These are phyloP conservation scores for Spilosoma lubricipeda DNA, from an alignment of 2,888 invertebrate species.

Conservation along the genomic window DNA sequence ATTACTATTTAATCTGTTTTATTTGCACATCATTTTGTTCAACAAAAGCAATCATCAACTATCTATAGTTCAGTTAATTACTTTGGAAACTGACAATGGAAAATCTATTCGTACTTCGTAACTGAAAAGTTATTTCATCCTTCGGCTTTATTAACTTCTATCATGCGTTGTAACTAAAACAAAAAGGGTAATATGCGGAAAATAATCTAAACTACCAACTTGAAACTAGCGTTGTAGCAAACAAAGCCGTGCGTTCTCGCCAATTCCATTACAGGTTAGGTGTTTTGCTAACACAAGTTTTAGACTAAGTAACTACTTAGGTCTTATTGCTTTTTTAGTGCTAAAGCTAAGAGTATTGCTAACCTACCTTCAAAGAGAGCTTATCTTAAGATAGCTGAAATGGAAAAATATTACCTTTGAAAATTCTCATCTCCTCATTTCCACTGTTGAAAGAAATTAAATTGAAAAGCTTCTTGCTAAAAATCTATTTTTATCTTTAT, in stretches of 20 bases:
- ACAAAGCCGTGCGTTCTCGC: slow-evolving; percentile 46
- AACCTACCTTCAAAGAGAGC: slow-evolving; percentile 29
- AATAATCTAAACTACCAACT: slow-evolving; percentile 44
- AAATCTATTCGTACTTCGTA: not conserved
- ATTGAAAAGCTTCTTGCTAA: not conserved
- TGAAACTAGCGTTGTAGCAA: slow-evolving; percentile 50
- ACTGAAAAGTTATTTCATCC: slow-evolving; percentile 19
- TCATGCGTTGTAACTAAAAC: slow-evolving; percentile 24
- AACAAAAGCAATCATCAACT: not conserved
- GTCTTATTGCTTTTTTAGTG: slow-evolving; percentile 20
- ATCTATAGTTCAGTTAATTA: not conserved
- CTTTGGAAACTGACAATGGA: not conserved
- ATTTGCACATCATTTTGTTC: not conserved
- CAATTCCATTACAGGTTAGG: slow-evolving; percentile 51
- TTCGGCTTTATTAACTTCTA: slow-evolving; percentile 34
- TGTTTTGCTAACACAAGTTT: slow-evolving; percentile 27
- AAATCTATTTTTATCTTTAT: not conserved
- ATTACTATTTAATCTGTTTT: not conserved
- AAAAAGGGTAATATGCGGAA: slow-evolving; percentile 32
- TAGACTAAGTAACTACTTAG: slow-evolving; percentile 26
- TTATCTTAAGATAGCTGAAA: slow-evolving; percentile 28
- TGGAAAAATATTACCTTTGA: slow-evolving; percentile 2
- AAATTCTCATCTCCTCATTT: not conserved
- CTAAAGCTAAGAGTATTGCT: slow-evolving; percentile 23
- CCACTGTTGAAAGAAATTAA: not conserved